Percentiles rank a stretch among this genome's conserved stretches.
phyloP scores from a whole-genome alignment of 2,113 vertebrate genomes.

The Neoarius graeffei region DNA sequence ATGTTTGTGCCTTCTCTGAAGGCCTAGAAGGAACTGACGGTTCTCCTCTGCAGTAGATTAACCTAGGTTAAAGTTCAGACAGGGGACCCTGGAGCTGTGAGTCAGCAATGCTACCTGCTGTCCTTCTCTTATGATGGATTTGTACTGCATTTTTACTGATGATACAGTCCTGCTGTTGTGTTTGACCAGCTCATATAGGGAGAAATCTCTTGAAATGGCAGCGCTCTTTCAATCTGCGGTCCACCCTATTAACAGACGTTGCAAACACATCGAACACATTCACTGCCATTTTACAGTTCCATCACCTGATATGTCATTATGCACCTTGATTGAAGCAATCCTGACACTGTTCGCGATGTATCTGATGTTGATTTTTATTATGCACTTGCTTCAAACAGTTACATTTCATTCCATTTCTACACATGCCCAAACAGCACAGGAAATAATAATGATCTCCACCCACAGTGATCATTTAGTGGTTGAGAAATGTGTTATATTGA shows the following conservation, averaged over 20 bases:
- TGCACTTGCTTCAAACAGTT: constrained; percentile 13
- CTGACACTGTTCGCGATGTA: constrained; percentile 14
- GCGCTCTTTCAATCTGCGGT: neutral
- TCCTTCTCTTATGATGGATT: neutral
- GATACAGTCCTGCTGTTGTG: neutral
- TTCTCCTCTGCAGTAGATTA: no score
- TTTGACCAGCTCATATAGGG: neutral
- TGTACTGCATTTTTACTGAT: neutral
- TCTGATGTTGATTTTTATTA: constrained; percentile 39
- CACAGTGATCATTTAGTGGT: constrained; percentile 25
- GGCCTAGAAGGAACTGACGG: no score
- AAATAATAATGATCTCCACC: constrained; percentile 20
- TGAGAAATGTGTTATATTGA: constrained; percentile 19
- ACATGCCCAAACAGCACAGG: neutral
- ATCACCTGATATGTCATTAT: constrained; percentile 9
- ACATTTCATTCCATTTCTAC: constrained; percentile 29
- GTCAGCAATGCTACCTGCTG: neutral
- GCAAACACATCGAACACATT: constrained; percentile 37
- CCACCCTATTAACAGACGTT: constrained; percentile 20
- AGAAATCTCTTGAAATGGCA: neutral
- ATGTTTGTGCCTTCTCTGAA: no score
- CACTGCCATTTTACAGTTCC: constrained; percentile 29
- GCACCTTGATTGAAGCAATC: neutral
- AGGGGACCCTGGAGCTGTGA: neutral
- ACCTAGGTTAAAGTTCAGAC: neutral